Base-by-base conservation (phyloP, 2,888 invertebrate species). In the Ecliptopera silaceata region DNA sequence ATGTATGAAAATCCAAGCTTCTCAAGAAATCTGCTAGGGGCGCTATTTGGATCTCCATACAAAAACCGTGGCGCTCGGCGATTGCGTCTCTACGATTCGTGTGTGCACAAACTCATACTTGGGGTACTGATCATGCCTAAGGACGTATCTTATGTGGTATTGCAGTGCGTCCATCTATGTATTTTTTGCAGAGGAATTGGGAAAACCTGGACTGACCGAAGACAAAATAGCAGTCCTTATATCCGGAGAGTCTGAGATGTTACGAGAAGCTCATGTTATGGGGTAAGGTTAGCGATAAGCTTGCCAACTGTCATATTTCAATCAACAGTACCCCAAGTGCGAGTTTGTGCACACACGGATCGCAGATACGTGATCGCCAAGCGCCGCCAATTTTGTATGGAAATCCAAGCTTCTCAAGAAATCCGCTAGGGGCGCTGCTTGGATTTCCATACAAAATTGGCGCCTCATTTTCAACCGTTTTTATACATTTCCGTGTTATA, bases 221-320 rank as follows among this genome's bases (percentile, higher is more conserved):
- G 93, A 94, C 54, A 93, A 94, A 78, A 94, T 95, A 45, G 94
- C 94, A 0, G 94, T 93, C 52, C 82, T 95, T 18, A 92, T 95
- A 60, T 93, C 94, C 0, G 94, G 94, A 20, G 94, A 95, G 73
- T 92, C 94, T 0, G 95, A 95, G 74, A 92, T 95, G 71, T 69
- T 95, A 4, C 86, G 93, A 64, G 94, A 95, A 56, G 93, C 94
- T 63, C 94, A 94, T 69, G 93, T 94, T n/a, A 88, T 95, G 75
- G 94, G 94, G 95, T 94, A 74, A 79, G 15, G 1, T 26, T 20
- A 31, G 15, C 31, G 31, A n/a, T n/a, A 31, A n/a, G 11, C 31
- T 31, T 31, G 31, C n/a, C n/a, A 3, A 1, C n/a, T 3, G 31
- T 31, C 31, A 31, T n/a, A n/a, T n/a, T n/a, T n/a, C n/a, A n/a